Evolutionary conservation across 2,113 vertebrate species (phyloP), one percentile per base, ranked within the genome.

Genomic region (Pseudorhombus dupliciocellatus): DNA sequence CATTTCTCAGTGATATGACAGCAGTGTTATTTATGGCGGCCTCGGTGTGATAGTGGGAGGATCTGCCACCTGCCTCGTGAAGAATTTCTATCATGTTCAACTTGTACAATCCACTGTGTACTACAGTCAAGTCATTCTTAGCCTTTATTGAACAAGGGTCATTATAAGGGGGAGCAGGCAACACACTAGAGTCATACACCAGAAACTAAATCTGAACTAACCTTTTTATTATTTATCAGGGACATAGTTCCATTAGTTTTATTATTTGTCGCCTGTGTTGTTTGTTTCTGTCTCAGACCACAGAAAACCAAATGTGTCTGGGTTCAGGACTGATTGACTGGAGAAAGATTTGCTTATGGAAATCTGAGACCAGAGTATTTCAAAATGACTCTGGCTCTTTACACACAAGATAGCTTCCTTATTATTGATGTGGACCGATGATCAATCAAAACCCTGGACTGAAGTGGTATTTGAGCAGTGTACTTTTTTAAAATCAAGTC

Each of bases 1-100:
- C 64, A 48, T 26, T 56, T 83, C 65, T 85, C 46, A 31, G n/a
- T 66, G 66, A 61, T 75, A 48, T 64, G 53, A 73, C 63, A 20
- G 26, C 4, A 21, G 10, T 73, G 57, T 56, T 59, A 4, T 30
- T 46, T 66, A 58, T 66, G 16, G 9, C 24, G 2, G 31, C 7
- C 16, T 66, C 52, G 11, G 20, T 59, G 46, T 21, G 12, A n/a
- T 51, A 4, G 54, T 42, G 9, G 18, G 14, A 67, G 52, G 26
- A 70, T 14, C 21, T 66, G 20, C 62, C 0, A 60, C 14, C 1
- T 8, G 16, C 24, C 34, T 26, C 62, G 2, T 54, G 30, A 9
- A 26, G n/a, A 18, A 16, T 57, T 62, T 66, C 4, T 31, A 1
- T 57, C 24, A 34, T 24, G 48, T 37, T 22, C 22, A 61, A 26